Evolutionary conservation across 2,888 invertebrate genomes (phyloP).

Genomic region (Ophion slaviceki): DNA sequence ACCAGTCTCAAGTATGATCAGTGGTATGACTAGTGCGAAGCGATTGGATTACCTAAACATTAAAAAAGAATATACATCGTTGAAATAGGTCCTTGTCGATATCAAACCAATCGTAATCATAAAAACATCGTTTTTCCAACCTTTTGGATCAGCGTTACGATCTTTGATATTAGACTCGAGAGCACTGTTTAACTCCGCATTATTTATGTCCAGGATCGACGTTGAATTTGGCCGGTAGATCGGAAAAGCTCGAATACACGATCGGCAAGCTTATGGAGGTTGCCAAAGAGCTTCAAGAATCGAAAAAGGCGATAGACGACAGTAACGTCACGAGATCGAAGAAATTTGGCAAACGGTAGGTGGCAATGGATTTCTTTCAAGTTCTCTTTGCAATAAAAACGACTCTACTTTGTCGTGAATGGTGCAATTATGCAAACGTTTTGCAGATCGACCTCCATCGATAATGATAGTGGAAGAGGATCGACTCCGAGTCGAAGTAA

Average conservation of each 20-base stretch:
- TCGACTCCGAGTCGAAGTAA: slow-evolving; percentile 82
- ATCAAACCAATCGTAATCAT: no score
- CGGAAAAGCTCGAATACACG: slow-evolving; percentile 81
- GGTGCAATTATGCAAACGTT: not conserved
- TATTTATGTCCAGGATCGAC: slow-evolving; percentile 70
- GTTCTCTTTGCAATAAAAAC: not conserved
- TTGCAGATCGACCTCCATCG: slow-evolving; percentile 88
- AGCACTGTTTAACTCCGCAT: not conserved
- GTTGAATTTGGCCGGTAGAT: slow-evolving; percentile 74
- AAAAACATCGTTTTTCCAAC: no score
- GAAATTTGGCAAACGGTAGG: slow-evolving; percentile 80
- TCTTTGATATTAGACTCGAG: slow-evolving; percentile 10
- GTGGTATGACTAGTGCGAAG: no score
- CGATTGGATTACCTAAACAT: no score
- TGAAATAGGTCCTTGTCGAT: no score
- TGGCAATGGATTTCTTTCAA: not conserved
- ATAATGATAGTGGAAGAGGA: slow-evolving; percentile 84
- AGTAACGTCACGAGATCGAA: slow-evolving; percentile 74
- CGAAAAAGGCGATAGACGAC: slow-evolving; percentile 79
- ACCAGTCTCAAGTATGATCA: no score
- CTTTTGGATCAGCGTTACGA: slow-evolving; percentile 69
- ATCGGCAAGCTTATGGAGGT: slow-evolving; percentile 80
- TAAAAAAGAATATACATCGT: no score
- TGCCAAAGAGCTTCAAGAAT: slow-evolving; percentile 81
- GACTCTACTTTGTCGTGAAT: not conserved